phyloP scores from a whole-genome alignment of 1,140 invertebrate genomes.

The Bombus breviceps region DNA sequence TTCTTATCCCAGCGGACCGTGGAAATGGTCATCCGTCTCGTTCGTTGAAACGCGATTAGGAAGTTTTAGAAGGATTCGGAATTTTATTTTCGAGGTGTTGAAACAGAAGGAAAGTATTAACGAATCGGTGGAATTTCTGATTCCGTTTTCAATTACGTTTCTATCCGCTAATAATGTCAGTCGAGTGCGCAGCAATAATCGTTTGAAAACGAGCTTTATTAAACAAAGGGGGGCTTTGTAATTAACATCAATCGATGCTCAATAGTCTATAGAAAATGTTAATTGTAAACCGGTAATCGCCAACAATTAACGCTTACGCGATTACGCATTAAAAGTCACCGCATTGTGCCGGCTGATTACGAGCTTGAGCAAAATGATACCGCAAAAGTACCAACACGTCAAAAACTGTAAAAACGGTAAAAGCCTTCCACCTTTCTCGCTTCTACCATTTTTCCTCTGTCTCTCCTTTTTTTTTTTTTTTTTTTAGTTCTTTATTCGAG shows the following conservation, averaged over 20 bases:
- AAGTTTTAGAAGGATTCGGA: too few relatives aligned
- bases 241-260: slow-evolving; percentile 65
- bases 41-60: too few relatives aligned
- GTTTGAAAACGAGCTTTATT: slow-evolving; percentile 31
- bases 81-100: too few relatives aligned
- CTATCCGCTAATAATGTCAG: background rate
- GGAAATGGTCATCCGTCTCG: too few relatives aligned
- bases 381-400: background rate
- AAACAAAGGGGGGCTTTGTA: slow-evolving; percentile 63
- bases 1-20: too few relatives aligned
- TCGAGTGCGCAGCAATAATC: slow-evolving; percentile 18
- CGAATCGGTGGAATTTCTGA: background rate
- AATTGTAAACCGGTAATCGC: slow-evolving; percentile 62
- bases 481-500: background rate
- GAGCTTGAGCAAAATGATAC: background rate
- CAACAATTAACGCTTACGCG: slow-evolving; percentile 62
- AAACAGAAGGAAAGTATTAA: background rate
- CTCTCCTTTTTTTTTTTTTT: background rate
- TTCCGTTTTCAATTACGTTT: background rate
- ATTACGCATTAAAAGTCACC: slow-evolving; percentile 60
- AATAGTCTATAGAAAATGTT: slow-evolving; percentile 65
- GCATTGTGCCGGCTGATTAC: slow-evolving; percentile 12
- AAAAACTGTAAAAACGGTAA: background rate
- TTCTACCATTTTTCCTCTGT: too few relatives aligned
- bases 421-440: background rate